phyloP scores from a whole-genome alignment of 2,888 invertebrate genomes.

The Ariolimax columbianus region DNA sequence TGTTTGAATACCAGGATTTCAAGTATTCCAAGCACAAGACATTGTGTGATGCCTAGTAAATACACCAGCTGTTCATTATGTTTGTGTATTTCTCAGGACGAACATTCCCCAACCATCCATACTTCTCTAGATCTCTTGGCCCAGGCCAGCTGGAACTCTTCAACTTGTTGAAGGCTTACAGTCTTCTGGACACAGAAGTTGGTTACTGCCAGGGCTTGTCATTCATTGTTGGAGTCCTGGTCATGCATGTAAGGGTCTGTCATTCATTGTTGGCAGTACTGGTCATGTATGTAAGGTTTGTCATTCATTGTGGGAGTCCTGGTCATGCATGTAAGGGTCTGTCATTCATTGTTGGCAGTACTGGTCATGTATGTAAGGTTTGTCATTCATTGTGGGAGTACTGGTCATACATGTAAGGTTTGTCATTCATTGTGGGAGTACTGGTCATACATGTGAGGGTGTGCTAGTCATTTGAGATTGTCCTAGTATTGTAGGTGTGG shows the following conservation, averaged over 20 bases:
- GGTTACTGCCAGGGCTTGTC: conserved; percentile 98
- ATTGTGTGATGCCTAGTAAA: too few species aligned
- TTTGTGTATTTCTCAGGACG: conserved; percentile 81
- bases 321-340: conserved; percentile 88
- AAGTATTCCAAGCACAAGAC: too few species aligned
- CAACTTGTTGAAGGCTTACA: conserved; percentile 96
- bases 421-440: conserved; percentile 96
- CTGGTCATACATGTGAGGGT: conserved; percentile 91
- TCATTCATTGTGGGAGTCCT: conserved; percentile 97
- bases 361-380: conserved; percentile 85
- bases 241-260: conserved; percentile 88
- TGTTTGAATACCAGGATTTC: too few species aligned
- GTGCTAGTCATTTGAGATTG: neutral
- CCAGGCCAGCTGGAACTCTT: conserved; percentile 95
- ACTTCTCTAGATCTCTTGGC: conserved; percentile 93
- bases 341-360: neutral
- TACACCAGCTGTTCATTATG: too few species aligned
- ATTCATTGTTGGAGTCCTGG: conserved; percentile 94
- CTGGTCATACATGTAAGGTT: conserved; percentile 91
- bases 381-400: conserved; percentile 96
- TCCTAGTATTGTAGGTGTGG: conserved; percentile 84
- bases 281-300: conserved; percentile 88
- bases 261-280: neutral
- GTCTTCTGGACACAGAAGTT: conserved; percentile 93
- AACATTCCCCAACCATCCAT: conserved; percentile 96